Base-by-base conservation (phyloP, 2,113 vertebrate genomes). In the Salvator merianae region DNA sequence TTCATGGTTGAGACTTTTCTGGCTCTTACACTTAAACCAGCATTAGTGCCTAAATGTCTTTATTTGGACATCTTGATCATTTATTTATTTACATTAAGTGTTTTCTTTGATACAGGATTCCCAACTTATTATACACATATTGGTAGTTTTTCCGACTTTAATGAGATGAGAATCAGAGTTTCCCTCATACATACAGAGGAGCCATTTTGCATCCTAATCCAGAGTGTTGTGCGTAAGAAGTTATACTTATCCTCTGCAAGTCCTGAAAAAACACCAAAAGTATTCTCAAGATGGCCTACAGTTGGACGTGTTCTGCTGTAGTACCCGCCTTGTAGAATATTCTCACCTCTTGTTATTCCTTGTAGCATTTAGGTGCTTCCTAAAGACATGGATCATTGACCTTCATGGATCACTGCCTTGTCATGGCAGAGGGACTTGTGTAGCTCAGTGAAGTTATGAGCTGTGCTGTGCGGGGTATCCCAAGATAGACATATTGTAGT, bases 1-100 rank as follows among this genome's bases (percentile, higher is more conserved):
- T 83, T 83, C 77, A 78, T 36, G 32, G 62, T 86, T 62, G 20
- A 74, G 72, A 82, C 53, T 36, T 78, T 43, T 53, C 68, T 69
- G 62, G 55, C 38, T 70, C 50, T 40, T 53, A 38, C 36, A 62
- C 38, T 36, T 81, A 59, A 62, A 74, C 69, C 47, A 68, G 28
- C 28, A 69, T 76, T 73, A 38, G 13, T 36, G 47, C 50, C 22
- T 34, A 69, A 22, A 53, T 72, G 62, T 40, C 65, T 43, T 87
- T 36, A 84, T 62, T 53, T 36, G 30, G 77, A 5, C 66, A 83
- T 66, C 30, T 77, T 36, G 26, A 18, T 69, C 22, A 28, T 50
- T 82, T n/a, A 24, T 12, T 59, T 78, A 32, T 47, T 77, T 59
- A 63, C 8, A 5, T 70, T 55, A 28, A 10, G 32, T 55, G 14